Base-by-base conservation (phyloP, 1,140 invertebrate species). In the Eulimnadia texana region DNA sequence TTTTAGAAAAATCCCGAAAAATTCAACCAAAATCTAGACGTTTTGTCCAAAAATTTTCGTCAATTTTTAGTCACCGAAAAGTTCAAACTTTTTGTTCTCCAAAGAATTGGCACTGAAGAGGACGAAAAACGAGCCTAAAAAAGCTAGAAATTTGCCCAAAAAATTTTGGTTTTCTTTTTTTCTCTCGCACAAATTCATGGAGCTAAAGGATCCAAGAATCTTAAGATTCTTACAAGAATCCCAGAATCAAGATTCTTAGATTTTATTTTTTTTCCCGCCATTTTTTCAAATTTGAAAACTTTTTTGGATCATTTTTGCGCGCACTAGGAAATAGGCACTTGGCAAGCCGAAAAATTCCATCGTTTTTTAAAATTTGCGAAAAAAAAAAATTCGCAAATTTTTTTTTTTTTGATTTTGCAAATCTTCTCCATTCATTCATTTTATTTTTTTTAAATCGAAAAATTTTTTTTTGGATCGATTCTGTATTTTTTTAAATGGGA, bases 301-400 rank as follows among this genome's bases (percentile, higher is more conserved):
- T 42, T 42, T 42, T n/a, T n/a, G n/a, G n/a, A n/a, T n/a, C n/a
- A n/a, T n/a, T n/a, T 54, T 27, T 33, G 55, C 55, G 55, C 55
- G 33, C 55, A 57, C 55, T 57, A 57, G 55, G 55, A 57, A 57
- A 57, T 11, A 57, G 55, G 55, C 55, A 57, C 55, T 57, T 57
- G 55, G 55, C 55, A 57, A 57, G 55, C 55, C 55, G 55, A 57
- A 57, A 57, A 57, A 57, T 27, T 20, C 55, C 55, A 54, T 25
- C 28, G 24, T n/a, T 28, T 57, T 19, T 6, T 2, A 27, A n/a
- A 57, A 27, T n/a, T 19, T 19, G 29, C 6, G 10, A 29, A 29
- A 29, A 56, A 56, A 25, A 56, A 56, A 54, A 57, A 0, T 57
- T 33, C 19, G 13, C 13, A 19, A 13, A 16, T 3, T 29, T 27